Base-by-base conservation (phyloP, 2,888 invertebrate genomes). In the Caenorhabditis parvicauda region DNA sequence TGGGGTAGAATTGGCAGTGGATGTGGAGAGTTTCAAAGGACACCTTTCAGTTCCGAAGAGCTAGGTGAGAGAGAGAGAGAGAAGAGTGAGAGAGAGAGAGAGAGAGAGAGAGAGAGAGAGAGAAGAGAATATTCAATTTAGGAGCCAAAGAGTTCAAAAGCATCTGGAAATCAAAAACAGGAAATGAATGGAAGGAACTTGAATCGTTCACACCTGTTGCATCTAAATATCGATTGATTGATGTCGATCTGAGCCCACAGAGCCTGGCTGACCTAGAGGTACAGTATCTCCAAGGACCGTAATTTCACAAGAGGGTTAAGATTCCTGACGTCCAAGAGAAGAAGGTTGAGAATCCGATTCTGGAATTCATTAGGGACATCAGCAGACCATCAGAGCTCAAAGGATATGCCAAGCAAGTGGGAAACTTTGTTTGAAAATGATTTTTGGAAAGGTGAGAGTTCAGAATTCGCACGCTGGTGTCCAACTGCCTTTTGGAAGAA, bases 1-100 rank as follows among this genome's bases (percentile, higher is more conserved):
- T 86, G 86, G 85, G 86, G 86, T 5, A 75, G 85, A 38, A 84
- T 86, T 29, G 86, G 85, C 14, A 81, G 82, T 5, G 61, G 58
- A 4, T 21, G 41, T 14, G 75, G 75, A 35, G 72, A 74, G 42
- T 62, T 48, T 38, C 70, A 68, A 27, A 59, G 55, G 12, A 70
- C 70, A n/a, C 70, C 70, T 7, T 70, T 67, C 56, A 56, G 41
- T 14, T 41, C 51, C 17, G 37, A 65, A 9, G 63, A 65, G 24
- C 44, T 55, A 1, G 64, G 47, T 48, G 19, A 32, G n/a, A n/a
- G n/a, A n/a, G n/a, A n/a, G n/a, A n/a, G 45, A n/a, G n/a, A 44
- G n/a, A n/a, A n/a, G n/a, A n/a, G n/a, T n/a, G n/a, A n/a, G n/a
- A n/a, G n/a, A n/a, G n/a, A 44, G 27, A 12, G 52, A 66, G 64